Evolutionary conservation across 2,888 invertebrate species (phyloP).

Genomic region (Dastarcus helophoroides): DNA sequence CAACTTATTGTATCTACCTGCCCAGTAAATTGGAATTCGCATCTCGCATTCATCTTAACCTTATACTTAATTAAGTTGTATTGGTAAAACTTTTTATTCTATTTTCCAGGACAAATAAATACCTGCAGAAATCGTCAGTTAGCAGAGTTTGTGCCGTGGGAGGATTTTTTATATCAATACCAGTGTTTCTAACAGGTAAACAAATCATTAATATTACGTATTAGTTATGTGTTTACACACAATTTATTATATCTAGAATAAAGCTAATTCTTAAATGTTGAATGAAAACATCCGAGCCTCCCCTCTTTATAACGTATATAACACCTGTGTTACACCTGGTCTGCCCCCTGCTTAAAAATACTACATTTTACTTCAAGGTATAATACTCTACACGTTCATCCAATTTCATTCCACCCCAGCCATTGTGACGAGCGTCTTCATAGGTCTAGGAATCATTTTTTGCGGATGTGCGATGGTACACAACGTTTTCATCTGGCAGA

Average conservation of each 20-base stretch:
- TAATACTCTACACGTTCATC: slow-evolving; percentile 85
- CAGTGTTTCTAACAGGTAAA: slow-evolving; percentile 83
- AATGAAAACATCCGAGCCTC: too few relatives aligned
- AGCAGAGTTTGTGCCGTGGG: slow-evolving; percentile 85
- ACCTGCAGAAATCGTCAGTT: slow-evolving; percentile 82
- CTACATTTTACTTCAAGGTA: slow-evolving; percentile 53
- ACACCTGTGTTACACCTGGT: too few relatives aligned
- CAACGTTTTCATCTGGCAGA: slow-evolving; percentile 90
- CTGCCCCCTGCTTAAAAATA: too few relatives aligned
- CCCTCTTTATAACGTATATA: too few relatives aligned
- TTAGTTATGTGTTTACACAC: too few relatives aligned
- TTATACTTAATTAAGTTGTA: background rate
- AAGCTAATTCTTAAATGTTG: too few relatives aligned
- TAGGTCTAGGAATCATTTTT: slow-evolving; percentile 84
- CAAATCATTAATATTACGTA: slow-evolving; percentile 9
- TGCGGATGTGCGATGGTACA: slow-evolving; percentile 90
- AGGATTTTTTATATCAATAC: slow-evolving; percentile 90
- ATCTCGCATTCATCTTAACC: background rate
- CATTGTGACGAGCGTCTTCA: slow-evolving; percentile 78
- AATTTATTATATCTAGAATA: too few relatives aligned
- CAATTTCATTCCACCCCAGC: slow-evolving; percentile 88
- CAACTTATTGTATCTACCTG: too few relatives aligned
- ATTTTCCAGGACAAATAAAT: slow-evolving; percentile 77
- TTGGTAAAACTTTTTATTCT: too few relatives aligned
- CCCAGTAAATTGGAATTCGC: too few relatives aligned